Evolutionary conservation across 2,888 invertebrate genomes (phyloP), one percentile per base, ranked within the genome.

Genomic region (Digitonthophagus gazella): DNA sequence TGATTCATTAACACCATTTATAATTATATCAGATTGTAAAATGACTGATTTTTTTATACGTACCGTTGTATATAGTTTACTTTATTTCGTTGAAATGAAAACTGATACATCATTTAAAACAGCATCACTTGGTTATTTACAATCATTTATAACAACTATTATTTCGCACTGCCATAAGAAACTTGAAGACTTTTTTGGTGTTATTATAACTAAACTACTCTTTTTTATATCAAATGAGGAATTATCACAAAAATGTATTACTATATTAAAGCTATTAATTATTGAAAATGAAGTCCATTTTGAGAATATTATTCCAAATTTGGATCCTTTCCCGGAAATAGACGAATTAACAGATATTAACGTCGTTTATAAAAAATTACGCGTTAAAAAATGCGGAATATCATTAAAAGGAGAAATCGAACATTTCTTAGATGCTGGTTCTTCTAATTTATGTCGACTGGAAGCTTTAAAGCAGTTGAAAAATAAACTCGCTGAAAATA

Each of bases 31-130:
- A n/a, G 78, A 81, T 3, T 77, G 83, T 63, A 75, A 81, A 0
- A 83, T 88, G n/a, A 85, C 85, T 4, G 80, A 83, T 0, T 89
- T 86, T 73, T 77, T 90, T 11, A 83, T 88, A 55, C 85, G 87
- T 74, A 89, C 88, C 73, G 81, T 86, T 3, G 84, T 85, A 66
- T 84, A 86, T 71, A 86, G 84, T 67, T 78, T 90, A 16, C 78
- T 86, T 0, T 83, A 87, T 73, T 80, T 86, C 1, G 85, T 87
- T 1, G 85, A 84, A 72, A 70, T 75, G 2, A 77, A 78, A 63
- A 80, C 82, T 15, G 76, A 77, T 6, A 78, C 80, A 65, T 73
- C 77, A 1, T 15, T 79, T 85, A 75, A 81, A 20, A 69, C 72
- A 63, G 76, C 76, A n/a, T 74, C 78, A 2, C 74, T 77, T 15